A percentile compares a stretch with the other conserved stretches of the same genome.
phyloP scores from a whole-genome alignment of 2,888 invertebrate species.

The Elysia crispata region DNA sequence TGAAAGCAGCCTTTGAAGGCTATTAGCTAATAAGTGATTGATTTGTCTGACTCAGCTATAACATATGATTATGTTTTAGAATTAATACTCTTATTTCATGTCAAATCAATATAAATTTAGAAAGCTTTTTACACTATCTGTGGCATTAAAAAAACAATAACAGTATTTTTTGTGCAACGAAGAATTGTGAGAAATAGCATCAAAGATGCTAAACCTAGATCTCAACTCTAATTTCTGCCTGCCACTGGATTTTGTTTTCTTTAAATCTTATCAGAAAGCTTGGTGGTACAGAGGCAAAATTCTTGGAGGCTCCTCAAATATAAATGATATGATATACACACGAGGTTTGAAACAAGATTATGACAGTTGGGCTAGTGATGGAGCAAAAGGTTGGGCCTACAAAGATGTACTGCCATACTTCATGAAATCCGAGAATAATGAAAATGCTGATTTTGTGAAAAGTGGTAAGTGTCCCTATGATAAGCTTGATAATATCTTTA shows the following conservation, averaged over 20 bases:
- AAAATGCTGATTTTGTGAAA: constrained; percentile 47
- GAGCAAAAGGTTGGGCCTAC: constrained; percentile 94
- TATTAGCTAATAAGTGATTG: no score
- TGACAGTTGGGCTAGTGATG: constrained; percentile 90
- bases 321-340: constrained; percentile 94
- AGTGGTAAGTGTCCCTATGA: constrained; percentile 20
- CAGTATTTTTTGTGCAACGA: no score
- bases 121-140: no score
- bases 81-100: no score
- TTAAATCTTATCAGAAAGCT: constrained; percentile 81
- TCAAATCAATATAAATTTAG: no score
- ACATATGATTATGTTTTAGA: no score
- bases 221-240: not conserved
- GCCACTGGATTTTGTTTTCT: not conserved
- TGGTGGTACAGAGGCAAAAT: constrained; percentile 95
- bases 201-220: no score
- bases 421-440: constrained; percentile 79
- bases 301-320: constrained; percentile 90
- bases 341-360: constrained; percentile 90
- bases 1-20: no score
- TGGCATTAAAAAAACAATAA: no score
- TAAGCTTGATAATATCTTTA: no score
- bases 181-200: no score
- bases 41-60: no score
- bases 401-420: constrained; percentile 84